Evolutionary conservation across 2,888 invertebrate genomes (phyloP), one percentile per base, ranked within the genome.

Genomic region (Conchocele bisecta): DNA sequence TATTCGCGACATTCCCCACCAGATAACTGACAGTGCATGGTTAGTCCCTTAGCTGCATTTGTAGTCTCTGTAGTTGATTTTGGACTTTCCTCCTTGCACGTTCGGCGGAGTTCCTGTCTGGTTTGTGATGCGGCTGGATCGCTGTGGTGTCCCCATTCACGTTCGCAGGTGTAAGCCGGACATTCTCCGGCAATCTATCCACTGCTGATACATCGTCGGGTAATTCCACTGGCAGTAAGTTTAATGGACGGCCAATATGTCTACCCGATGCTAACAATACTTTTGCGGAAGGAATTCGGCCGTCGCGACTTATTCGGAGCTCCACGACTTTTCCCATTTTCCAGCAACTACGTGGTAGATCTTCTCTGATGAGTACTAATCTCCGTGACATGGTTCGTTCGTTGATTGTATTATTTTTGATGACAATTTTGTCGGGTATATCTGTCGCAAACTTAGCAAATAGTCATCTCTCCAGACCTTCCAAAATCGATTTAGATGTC

Each of bases 381-480:
- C 50, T 5, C 50, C 50, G 22, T 17, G 17, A 13, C 29, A 3
- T 50, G 50, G n/a, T n/a, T 50, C 17, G 29, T 9, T 17, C 17
- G 5, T n/a, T 50, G 50, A 26, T 26, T 28, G n/a, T 9, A 28
- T 17, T 28, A 29, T 15, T 6, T n/a, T 7, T 50, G 13, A n/a
- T 20, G 29, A 31, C 17, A 50, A 20, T 28, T 4, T 50, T 4
- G 6, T 28, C 31, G 29, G 50, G 5, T 29, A 28, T 50, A 29
- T 26, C 31, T 50, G 29, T 50, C 50, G 29, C n/a, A 50, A 50
- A 22, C 29, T 50, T 15, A 50, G 20, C 31, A 50, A 28, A 50
- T 50, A 50, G 50, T 50, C 50, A 50, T 50, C 20, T 20, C 20
- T 26, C 50, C 50, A 50, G 29, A 50, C 17, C 7, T 50, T 50